Evolutionary conservation across 2,888 invertebrate species (phyloP), one percentile per base, ranked within the genome.

Genomic region (Dorcus parallelipipedus): DNA sequence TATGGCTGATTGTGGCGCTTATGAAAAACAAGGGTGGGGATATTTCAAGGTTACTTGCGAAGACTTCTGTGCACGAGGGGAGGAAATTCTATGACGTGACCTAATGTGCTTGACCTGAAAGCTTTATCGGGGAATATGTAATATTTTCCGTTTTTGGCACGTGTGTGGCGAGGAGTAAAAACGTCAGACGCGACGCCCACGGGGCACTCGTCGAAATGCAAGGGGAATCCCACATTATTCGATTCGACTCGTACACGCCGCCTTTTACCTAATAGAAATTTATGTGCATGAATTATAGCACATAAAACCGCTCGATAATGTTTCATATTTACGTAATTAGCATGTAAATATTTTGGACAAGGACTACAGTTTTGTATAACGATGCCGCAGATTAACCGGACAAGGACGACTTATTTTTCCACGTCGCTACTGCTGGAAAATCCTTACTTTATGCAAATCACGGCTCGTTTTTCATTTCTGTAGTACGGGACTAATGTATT

Each of bases 41-140:
- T 58, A 61, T 51, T 62, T 67, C 72, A 72, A 72, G 73, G 73
- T 71, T 71, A 69, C 63, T 66, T 65, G 68, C 69, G 70, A 70
- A 70, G 69, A 70, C 61, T 54, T 41, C 42, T 41, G 26, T 23
- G 8, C 47, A 45, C 52, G 26, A 33, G 26, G 57, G 58, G 61
- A 10, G 49, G 10, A 51, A 39, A 47, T 58, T 45, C 49, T 40
- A 63, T 68, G 64, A 66, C 68, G 67, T 67, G 67, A 66, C 66
- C 57, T 54, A 62, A 60, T 64, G 66, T 67, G 67, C 62, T 67
- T 67, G 67, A 68, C 67, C 66, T 42, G 33, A 38, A 9, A 51
- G 62, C 55, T 60, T 20, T 48, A 45, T 45, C 45, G 45, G 17
- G 20, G 45, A 45, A 10, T 23, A 33, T 14, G 49, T 38, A 14